Base-by-base conservation (phyloP, 2,797 vertebrate genomes). In the Artibeus jamaicensis region DNA sequence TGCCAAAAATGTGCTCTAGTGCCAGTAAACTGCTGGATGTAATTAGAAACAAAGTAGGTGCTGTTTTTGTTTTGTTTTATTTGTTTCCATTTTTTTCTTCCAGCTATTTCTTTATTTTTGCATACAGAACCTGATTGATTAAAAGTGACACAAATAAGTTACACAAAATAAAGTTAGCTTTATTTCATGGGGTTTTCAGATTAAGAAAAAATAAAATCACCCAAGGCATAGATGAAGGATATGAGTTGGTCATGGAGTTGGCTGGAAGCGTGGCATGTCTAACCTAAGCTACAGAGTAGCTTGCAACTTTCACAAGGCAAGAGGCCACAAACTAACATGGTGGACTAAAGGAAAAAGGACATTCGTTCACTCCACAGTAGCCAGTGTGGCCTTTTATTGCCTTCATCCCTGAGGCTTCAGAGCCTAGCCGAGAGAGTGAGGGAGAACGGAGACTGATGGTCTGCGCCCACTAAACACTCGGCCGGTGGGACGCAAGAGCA, bases 141-240 rank as follows among this genome's bases (percentile, higher is more conserved):
- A 93, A 90, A 96, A 93, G 37, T 91, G 93, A 85, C n/a, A 84
- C 73, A 95, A 96, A 50, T 84, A 88, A 89, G 46, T 90, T 91
- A 70, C 5, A 48, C 6, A 48, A 81, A 91, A 89, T 73, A 65
- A 84, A 95, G 21, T 18, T 48, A 1, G 7, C 16, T 26, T 65
- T 37, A 85, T 78, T 96, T 79, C 68, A 68, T 16, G 1, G 44
- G 4, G 6, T 59, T 76, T 70, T 37, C 12, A 26, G 50, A 9
- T 86, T 92, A 83, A 77, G 50, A 19, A 87, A 87, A 57, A 86
- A 44, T 6, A 70, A 83, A 92, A 57, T 55, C n/a, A 67, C 57
- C 24, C 11, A 48, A 87, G 70, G 34, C 87, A 24, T 37, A 22
- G 42, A 81, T 86, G 37, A 95, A 88, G 19, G 29, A 32, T 70